Percentiles rank a stretch among this genome's conserved stretches.
phyloP scores from a whole-genome alignment of 2,113 vertebrate species.

The Cinclus mexicanus region DNA sequence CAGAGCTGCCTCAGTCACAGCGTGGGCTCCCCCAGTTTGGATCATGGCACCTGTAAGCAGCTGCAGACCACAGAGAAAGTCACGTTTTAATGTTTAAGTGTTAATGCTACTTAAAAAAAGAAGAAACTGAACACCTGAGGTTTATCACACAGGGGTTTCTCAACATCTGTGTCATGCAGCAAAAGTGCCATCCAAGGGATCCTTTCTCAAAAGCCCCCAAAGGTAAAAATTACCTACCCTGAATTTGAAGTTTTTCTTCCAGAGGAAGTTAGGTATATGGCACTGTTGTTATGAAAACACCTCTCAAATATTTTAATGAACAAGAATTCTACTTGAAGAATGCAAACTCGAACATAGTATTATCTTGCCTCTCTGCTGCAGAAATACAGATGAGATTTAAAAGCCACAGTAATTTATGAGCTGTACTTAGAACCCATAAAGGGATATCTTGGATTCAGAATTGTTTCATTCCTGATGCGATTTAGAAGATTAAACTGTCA shows the following conservation, averaged over 20 bases:
- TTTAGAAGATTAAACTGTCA: constrained; percentile 67
- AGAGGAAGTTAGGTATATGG: neutral
- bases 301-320: neutral
- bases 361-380: neutral
- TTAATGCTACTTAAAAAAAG: neutral
- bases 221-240: neutral
- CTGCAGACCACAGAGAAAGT: neutral
- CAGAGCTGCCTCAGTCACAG: neutral
- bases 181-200: neutral
- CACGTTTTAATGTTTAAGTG: no score
- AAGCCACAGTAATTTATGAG: constrained; percentile 44
- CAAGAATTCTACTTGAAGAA: neutral
- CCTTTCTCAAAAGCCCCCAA: neutral
- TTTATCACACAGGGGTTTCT: neutral
- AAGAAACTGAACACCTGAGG: neutral
- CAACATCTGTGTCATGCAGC: neutral
- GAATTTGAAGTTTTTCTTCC: neutral
- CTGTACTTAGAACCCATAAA: constrained; percentile 44
- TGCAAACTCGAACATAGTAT: neutral
- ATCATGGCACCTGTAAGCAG: neutral
- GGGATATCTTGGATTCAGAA: neutral
- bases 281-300: neutral
- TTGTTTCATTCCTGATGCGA: constrained; percentile 47
- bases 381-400: constrained; percentile 46
- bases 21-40: neutral